Evolutionary conservation across 2,113 vertebrate species (phyloP).

Genomic region (Phoenicopterus ruber): DNA sequence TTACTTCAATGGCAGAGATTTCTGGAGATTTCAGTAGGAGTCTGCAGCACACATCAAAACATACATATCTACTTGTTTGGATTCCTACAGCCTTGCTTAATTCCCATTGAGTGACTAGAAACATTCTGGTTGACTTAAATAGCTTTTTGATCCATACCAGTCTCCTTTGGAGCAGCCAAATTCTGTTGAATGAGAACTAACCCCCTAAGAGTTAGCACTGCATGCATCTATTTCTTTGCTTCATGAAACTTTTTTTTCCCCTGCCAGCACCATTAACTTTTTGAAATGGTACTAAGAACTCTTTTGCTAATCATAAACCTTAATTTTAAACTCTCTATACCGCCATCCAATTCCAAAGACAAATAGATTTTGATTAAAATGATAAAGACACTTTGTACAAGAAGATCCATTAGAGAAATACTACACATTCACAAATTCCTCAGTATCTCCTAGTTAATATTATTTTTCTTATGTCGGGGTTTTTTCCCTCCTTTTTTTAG

Average conservation of each 20-base stretch:
- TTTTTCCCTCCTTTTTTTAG: not conserved
- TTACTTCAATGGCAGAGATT: not conserved
- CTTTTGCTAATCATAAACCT: not conserved
- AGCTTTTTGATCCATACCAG: slow-evolving; percentile 12
- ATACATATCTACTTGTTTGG: not conserved
- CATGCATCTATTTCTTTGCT: not conserved
- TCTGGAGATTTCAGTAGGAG: not conserved
- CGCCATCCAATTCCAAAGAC: not conserved
- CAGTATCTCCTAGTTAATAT: not conserved
- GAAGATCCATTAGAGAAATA: not conserved
- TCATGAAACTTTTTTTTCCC: not conserved
- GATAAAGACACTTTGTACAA: not conserved
- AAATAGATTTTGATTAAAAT: not conserved
- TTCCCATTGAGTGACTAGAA: not conserved
- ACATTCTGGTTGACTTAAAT: slow-evolving; percentile 3
- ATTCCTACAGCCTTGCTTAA: not conserved
- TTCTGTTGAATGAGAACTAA: not conserved
- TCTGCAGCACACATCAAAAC: not conserved
- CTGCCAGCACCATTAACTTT: not conserved
- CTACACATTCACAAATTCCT: not conserved
- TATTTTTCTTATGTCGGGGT: not conserved
- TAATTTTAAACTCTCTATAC: not conserved
- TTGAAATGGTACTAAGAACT: not conserved
- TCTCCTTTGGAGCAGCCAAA: not conserved
- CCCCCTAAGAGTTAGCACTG: not conserved